Conservation (phyloP, 2,888 invertebrate genomes). For the Odontothrips loti region DNA sequence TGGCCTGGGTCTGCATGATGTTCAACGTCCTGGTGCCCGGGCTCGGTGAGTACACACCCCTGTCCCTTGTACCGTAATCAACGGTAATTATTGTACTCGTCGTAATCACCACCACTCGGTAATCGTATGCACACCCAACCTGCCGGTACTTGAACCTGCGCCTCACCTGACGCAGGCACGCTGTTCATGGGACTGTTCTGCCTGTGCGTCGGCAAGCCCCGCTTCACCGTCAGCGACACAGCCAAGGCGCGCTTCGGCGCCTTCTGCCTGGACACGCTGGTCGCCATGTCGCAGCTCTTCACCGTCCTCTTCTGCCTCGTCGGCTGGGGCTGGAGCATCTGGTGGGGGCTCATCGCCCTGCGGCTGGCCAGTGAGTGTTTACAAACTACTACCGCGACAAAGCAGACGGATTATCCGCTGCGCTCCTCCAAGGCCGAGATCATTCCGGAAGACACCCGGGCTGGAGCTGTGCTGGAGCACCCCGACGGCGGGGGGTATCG, state of each 20-base stretch:
- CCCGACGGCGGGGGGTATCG: too few relatives aligned
- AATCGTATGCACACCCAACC: background rate
- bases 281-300: constrained; percentile 85
- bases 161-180: constrained; percentile 62
- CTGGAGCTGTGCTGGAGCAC: too few relatives aligned
- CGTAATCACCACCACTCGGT: too few relatives aligned
- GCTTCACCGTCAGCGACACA: constrained; percentile 77
- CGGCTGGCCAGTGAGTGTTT: constrained; percentile 77
- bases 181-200: constrained; percentile 84
- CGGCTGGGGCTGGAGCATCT: constrained; percentile 97
- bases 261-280: constrained; percentile 77
- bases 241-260: constrained; percentile 72
- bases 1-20: constrained; percentile 83
- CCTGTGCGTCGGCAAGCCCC: constrained; percentile 80
- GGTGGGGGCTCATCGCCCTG: constrained; percentile 94
- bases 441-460: too few relatives aligned
- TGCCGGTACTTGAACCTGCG: background rate
- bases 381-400: too few relatives aligned
- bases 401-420: too few relatives aligned
- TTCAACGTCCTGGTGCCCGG: constrained; percentile 78
- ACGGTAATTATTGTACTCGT: too few relatives aligned
- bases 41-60: constrained; percentile 58
- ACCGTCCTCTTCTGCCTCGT: constrained; percentile 91
- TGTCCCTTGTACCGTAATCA: too few relatives aligned
- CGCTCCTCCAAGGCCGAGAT: too few relatives aligned